phyloP scores from a whole-genome alignment of 2,113 vertebrate species.

The Alethe castanea region DNA sequence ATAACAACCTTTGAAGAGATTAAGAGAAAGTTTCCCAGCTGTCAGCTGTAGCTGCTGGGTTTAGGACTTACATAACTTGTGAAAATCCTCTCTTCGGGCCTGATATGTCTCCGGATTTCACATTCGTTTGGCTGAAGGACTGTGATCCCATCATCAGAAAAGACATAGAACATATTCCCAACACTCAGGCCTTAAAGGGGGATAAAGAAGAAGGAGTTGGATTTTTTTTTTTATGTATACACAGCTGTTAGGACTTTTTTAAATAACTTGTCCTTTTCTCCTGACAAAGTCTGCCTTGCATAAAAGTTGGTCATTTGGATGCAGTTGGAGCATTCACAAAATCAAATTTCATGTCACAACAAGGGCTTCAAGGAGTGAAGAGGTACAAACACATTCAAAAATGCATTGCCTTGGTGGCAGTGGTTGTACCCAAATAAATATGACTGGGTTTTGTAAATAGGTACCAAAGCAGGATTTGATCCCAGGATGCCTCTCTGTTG shows the following conservation, averaged over 20 bases:
- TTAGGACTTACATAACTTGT: constrained; percentile 84
- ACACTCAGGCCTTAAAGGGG: constrained; percentile 85
- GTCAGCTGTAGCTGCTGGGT: not conserved
- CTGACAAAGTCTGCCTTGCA: not conserved
- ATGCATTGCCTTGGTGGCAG: constrained; percentile 54
- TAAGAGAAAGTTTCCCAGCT: not conserved
- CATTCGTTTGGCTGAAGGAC: constrained; percentile 88
- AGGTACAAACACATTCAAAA: constrained; percentile 52
- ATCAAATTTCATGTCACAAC: constrained; percentile 23
- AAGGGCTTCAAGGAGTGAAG: constrained; percentile 22
- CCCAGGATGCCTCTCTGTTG: not conserved
- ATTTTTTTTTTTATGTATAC: not conserved
- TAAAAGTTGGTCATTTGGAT: not conserved
- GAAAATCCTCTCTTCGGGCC: constrained; percentile 84
- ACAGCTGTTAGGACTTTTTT: not conserved
- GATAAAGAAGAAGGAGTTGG: constrained; percentile 40
- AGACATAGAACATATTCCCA: constrained; percentile 96
- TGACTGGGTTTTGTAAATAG: rapidly evolving
- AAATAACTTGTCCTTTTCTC: not conserved
- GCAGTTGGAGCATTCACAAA: not conserved
- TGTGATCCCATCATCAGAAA: constrained; percentile 88
- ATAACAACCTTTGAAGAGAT: not conserved
- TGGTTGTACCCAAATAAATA: not conserved
- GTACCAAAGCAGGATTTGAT: not conserved
- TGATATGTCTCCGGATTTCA: constrained; percentile 89